These are phyloP conservation scores for Spheniscus humboldti DNA, from an alignment of 2,797 vertebrate genomes.

Conservation along the genomic window DNA sequence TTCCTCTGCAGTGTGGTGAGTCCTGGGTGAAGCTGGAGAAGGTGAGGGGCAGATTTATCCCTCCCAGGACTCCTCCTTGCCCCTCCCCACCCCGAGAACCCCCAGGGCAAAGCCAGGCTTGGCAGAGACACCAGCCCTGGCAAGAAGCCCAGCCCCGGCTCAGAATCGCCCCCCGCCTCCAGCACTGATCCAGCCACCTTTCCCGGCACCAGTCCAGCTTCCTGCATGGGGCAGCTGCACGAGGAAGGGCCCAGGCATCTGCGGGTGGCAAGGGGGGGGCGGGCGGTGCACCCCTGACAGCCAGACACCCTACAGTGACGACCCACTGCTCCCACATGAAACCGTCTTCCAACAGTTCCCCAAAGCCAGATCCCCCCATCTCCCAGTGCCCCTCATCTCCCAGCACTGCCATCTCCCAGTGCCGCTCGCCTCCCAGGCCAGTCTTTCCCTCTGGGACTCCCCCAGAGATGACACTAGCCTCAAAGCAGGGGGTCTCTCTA, in stretches of 20 bases:
- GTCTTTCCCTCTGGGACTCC: too few relatives aligned
- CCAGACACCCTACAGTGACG: accelerated
- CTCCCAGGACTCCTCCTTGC: neutral
- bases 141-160: neutral
- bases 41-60: neutral
- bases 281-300: too few relatives aligned
- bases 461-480: neutral
- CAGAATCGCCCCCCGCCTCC: accelerated
- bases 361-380: too few relatives aligned
- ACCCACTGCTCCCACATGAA: neutral
- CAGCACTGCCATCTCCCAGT: neutral
- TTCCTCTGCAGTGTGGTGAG: neutral
- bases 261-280: accelerated
- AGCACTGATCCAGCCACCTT: neutral
- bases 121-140: neutral
- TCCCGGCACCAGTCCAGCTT: neutral
- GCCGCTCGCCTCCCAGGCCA: neutral
- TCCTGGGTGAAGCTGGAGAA: neutral
- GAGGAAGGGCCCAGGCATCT: neutral
- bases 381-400: neutral
- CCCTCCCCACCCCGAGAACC: neutral
- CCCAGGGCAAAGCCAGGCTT: neutral
- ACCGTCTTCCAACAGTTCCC: too few relatives aligned
- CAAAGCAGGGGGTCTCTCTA: neutral
- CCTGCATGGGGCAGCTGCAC: neutral